Evolutionary conservation across 2,113 vertebrate species (phyloP), one percentile per base, ranked within the genome.

Genomic region (Odobenus rosmarus): DNA sequence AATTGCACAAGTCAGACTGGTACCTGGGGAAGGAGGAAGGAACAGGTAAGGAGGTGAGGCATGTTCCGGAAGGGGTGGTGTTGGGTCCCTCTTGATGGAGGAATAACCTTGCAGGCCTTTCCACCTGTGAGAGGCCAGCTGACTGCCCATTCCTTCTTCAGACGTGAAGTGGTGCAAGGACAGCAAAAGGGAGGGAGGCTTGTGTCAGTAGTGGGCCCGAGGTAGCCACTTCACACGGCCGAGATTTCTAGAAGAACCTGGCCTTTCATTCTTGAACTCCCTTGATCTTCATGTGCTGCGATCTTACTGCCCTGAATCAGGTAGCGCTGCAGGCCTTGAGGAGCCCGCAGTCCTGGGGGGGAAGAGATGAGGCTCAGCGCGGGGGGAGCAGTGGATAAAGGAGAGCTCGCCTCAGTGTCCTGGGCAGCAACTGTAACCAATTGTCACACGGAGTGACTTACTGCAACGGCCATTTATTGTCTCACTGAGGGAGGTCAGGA

Each of bases 381-480:
- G 2, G 4, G 53, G 36, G 36, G 28, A 26, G 13, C 10, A 49
- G 31, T 8, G 4, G 3, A 33, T 3, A 12, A 0, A 0, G 53
- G 21, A 49, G 51, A 39, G 33, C 39, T 26, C 0, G 2, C 0
- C 0, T 24, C 19, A 0, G 0, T 0, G 61, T 59, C 80, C 55
- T 6, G 24, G 23, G 14, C 64, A 5, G 7, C 46, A 46, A 9
- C n/a, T 0, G 2, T 18, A 15, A n/a, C 39, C 26, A 1, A 7
- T 4, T 0, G 39, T 42, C 28, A 4, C 71, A 4, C 46, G 3
- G 46, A 42, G 82, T 2, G 19, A 4, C 4, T 57, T 16, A 4
- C 24, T 9, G 14, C 5, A 1, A 18, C n/a, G 15, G 57, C 57
- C 28, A 10, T 77, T 0, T 13, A 3, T n/a, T 24, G 15, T 55